Conservation (phyloP, 2,888 invertebrate species). For the Lymantria dispar region DNA sequence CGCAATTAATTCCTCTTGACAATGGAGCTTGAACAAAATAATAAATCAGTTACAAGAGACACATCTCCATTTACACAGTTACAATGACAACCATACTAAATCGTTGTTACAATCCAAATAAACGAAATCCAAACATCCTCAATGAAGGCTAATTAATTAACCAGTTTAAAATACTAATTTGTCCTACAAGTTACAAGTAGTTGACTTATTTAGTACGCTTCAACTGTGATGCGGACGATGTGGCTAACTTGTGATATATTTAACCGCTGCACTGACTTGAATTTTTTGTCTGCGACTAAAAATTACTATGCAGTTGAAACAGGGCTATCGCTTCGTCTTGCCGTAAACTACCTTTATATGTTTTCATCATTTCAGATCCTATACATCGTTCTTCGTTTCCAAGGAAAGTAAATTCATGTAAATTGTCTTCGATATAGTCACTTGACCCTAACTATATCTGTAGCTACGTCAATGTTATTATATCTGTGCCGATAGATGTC, state of each 20-base stretch:
- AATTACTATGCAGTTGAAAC: conserved; percentile 12
- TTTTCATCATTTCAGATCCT: too few relatives aligned
- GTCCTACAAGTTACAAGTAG: conserved; percentile 30
- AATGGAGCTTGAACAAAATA: too few relatives aligned
- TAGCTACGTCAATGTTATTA: too few relatives aligned
- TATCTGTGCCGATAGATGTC: too few relatives aligned
- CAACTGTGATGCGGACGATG: conserved; percentile 26
- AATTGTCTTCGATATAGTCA: too few relatives aligned
- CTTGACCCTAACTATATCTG: too few relatives aligned
- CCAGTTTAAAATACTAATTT: conserved; percentile 33
- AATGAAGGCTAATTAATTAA: conserved; percentile 25
- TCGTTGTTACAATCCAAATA: not conserved
- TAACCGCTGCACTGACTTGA: conserved; percentile 20
- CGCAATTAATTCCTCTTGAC: too few relatives aligned
- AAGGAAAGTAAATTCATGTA: too few relatives aligned
- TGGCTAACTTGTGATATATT: conserved; percentile 25
- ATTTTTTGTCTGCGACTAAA: conserved; percentile 29
- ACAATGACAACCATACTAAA: not conserved
- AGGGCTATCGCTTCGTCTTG: conserved; percentile 14
- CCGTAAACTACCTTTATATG: too few relatives aligned
- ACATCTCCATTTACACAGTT: not conserved
- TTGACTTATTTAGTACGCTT: conserved; percentile 28
- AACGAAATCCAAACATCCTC: conserved; percentile 5
- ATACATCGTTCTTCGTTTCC: too few relatives aligned
- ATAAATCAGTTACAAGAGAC: not conserved